A percentile compares a stretch with the other conserved stretches of the same genome.
Evolutionary conservation across 1,140 invertebrate genomes (phyloP).

Genomic region (Lepidurus apus): DNA sequence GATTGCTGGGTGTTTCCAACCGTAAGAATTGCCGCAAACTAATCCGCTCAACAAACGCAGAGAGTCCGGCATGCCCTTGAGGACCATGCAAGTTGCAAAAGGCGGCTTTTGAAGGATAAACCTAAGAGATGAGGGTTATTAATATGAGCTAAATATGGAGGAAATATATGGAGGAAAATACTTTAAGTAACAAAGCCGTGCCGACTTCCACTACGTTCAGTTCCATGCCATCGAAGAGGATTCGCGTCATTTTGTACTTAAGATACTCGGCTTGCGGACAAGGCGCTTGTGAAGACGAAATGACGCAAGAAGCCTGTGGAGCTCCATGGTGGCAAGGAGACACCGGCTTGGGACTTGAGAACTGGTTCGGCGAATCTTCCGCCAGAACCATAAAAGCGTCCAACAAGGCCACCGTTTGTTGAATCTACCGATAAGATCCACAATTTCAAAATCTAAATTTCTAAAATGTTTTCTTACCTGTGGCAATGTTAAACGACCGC

Average conservation of each 20-base stretch:
- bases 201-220: constrained; percentile 84
- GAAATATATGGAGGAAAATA: constrained; percentile 43
- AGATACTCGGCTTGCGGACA: constrained; percentile 84
- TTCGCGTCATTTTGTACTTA: constrained; percentile 88
- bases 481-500: constrained; percentile 50
- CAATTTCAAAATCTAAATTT: not conserved
- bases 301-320: constrained; percentile 38
- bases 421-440: constrained; percentile 55
- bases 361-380: constrained; percentile 80
- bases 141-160: not conserved
- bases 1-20: constrained; percentile 43
- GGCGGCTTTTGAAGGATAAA: constrained; percentile 77
- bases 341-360: constrained; percentile 68
- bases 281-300: constrained; percentile 39
- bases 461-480: constrained; percentile 44
- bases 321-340: constrained; percentile 74
- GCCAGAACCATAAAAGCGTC: constrained; percentile 84
- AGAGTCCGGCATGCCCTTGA: constrained; percentile 81
- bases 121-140: constrained; percentile 45
- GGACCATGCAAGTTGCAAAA: constrained; percentile 91
- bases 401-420: constrained; percentile 75
- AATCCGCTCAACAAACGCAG: constrained; percentile 75
- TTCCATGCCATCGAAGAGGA: constrained; percentile 86
- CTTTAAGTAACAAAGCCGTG: constrained; percentile 79
- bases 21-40: constrained; percentile 57